Evolutionary conservation across 2,888 invertebrate species (phyloP), one percentile per base, ranked within the genome.

Genomic region (Xanthostigma xanthostigma): DNA sequence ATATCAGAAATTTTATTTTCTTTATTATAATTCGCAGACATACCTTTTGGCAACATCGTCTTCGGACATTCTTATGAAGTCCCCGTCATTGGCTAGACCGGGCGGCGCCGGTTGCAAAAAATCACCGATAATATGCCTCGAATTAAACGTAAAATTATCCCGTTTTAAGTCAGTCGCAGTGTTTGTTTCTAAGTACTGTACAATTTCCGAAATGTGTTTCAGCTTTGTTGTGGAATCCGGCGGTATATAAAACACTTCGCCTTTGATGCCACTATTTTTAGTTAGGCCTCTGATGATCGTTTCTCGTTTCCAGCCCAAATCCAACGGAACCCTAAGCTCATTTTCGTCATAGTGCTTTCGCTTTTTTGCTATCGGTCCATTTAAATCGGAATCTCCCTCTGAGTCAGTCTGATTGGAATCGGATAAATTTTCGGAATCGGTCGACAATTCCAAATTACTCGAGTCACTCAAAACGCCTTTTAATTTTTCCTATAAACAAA

Each of bases 101-200:
- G 73, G 76, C 5, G 76, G 73, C 40, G 78, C 75, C 0, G 86
- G 84, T 62, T 94, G 91, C 44, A 92, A 70, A 65, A 93, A 96
- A 54, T 92, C 91, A 2, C 97, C 97, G 38, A 96, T 78, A 53
- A 93, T 79, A 3, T 85, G 78, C 54, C 89, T 84, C 41, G 91
- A 84, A 58, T 87, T 91, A 71, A 93, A 95, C 53, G 88, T 91
- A 68, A 96, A 96, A 71, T 94, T 87, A 53, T 93, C 91, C 17
- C 83, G 75, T 3, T 79, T 81, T 48, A 95, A 67, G 57, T 83
- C 83, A 4, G 68, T 67, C 48, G 71, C 73, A 38, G 63, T 62
- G 63, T 81, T 78, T 62, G 81, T 74, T 46, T 88, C 85, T 61
- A 93, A 70, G 67, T 85, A 85, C 84, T 89, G 70, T 49, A 77